phyloP scores from a whole-genome alignment of 2,888 invertebrate species.

The Incurvaria masculella region DNA sequence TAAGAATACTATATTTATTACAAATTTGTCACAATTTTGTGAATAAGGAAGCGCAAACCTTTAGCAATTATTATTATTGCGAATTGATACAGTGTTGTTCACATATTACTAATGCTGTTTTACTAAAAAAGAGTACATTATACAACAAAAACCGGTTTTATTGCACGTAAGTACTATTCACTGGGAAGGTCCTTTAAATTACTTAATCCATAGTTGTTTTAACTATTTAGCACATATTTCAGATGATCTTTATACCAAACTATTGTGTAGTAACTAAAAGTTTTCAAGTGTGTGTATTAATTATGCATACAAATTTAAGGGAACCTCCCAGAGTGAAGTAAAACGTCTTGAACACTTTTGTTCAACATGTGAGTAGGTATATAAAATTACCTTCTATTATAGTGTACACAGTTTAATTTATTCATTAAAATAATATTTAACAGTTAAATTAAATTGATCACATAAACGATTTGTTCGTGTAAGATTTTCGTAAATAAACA shows the following conservation, averaged over 20 bases:
- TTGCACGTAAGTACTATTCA: constrained; percentile 23
- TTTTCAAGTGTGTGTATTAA: no score
- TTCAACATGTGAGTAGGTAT: no score
- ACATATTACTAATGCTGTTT: neutral
- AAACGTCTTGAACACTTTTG: no score
- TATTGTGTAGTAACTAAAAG: no score
- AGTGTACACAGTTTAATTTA: constrained; percentile 51
- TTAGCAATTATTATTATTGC: neutral
- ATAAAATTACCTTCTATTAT: no score
- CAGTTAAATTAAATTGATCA: neutral
- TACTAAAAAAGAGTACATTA: neutral
- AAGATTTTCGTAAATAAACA: neutral
- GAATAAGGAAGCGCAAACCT: neutral
- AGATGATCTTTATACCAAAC: no score
- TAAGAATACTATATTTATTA: neutral
- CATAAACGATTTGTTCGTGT: neutral
- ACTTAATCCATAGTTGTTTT: no score
- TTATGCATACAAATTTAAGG: no score
- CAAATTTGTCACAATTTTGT: neutral
- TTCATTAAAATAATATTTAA: constrained; percentile 7
- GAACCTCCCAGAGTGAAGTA: no score
- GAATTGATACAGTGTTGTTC: neutral
- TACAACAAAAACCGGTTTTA: constrained; percentile 46
- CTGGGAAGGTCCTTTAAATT: neutral
- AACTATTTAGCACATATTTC: no score